phyloP scores from a whole-genome alignment of 2,113 vertebrate genomes.

The Saccopteryx bilineata region DNA sequence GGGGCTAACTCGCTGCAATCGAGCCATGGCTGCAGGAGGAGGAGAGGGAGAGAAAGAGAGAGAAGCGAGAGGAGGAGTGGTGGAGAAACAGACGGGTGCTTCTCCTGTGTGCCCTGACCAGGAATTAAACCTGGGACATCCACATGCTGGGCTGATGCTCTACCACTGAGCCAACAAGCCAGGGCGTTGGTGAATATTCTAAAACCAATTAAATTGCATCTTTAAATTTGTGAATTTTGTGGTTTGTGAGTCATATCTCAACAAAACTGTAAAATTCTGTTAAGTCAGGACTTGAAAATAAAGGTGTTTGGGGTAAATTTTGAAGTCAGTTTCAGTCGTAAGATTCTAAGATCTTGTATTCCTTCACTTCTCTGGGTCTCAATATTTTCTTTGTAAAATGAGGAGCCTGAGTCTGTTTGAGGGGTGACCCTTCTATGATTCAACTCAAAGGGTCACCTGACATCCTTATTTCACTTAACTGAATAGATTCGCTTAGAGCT shows the following conservation, averaged over 20 bases:
- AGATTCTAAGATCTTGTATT: background rate
- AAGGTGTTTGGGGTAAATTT: background rate
- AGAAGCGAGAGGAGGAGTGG: too few relatives aligned
- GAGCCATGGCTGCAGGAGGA: too few relatives aligned
- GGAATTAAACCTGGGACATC: too few relatives aligned
- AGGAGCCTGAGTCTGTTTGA: background rate
- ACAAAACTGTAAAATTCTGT: background rate
- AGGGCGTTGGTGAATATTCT: background rate
- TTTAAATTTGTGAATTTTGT: background rate
- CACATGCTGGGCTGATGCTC: too few relatives aligned
- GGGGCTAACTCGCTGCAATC: too few relatives aligned
- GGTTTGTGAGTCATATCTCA: background rate
- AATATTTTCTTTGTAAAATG: background rate
- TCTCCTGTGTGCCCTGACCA: too few relatives aligned
- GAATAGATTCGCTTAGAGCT: background rate
- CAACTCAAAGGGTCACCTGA: background rate
- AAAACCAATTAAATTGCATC: background rate
- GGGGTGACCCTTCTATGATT: background rate
- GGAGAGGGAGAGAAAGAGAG: too few relatives aligned
- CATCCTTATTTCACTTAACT: background rate
- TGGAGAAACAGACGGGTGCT: too few relatives aligned
- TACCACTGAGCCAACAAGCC: too few relatives aligned
- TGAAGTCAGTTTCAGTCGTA: background rate
- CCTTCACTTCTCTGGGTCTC: background rate
- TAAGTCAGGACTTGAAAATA: background rate